A percentile compares a stretch with the other conserved stretches of the same genome.
phyloP scores from a whole-genome alignment of 2,113 vertebrate genomes.

The Bettongia penicillata region DNA sequence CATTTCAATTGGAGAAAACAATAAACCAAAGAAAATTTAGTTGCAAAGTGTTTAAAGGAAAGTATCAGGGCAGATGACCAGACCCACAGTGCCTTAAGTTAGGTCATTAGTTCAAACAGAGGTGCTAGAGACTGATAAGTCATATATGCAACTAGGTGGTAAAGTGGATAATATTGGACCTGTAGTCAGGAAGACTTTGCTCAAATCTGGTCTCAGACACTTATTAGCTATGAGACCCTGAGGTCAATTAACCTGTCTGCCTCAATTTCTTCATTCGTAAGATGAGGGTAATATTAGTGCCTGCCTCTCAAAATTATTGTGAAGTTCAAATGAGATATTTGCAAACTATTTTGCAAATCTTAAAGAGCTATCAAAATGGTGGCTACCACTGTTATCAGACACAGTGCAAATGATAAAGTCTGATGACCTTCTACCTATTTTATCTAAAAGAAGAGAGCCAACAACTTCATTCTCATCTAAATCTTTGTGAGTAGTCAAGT shows the following conservation, averaged over 20 bases:
- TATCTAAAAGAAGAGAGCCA: not conserved
- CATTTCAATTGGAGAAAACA: not conserved
- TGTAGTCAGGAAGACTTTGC: not conserved
- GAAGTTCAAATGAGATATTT: not conserved
- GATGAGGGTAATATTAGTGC: too few species aligned
- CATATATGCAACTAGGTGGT: not conserved
- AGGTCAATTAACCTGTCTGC: not conserved
- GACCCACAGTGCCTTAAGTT: not conserved
- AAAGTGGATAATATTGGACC: not conserved
- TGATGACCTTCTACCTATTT: not conserved
- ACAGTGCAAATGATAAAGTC: not conserved
- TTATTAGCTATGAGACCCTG: not conserved
- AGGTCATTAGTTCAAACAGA: not conserved
- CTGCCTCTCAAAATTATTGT: too few species aligned
- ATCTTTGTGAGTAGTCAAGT: not conserved
- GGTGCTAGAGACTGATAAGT: not conserved
- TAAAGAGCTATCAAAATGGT: not conserved
- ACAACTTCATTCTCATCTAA: not conserved
- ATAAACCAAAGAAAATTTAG: not conserved
- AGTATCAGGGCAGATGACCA: not conserved
- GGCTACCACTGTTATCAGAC: not conserved
- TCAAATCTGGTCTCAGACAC: not conserved
- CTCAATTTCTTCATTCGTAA: too few species aligned
- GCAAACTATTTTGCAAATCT: not conserved
- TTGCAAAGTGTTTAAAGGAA: not conserved